phyloP scores from a whole-genome alignment of 2,113 vertebrate genomes.

The Pygoscelis antarcticus region DNA sequence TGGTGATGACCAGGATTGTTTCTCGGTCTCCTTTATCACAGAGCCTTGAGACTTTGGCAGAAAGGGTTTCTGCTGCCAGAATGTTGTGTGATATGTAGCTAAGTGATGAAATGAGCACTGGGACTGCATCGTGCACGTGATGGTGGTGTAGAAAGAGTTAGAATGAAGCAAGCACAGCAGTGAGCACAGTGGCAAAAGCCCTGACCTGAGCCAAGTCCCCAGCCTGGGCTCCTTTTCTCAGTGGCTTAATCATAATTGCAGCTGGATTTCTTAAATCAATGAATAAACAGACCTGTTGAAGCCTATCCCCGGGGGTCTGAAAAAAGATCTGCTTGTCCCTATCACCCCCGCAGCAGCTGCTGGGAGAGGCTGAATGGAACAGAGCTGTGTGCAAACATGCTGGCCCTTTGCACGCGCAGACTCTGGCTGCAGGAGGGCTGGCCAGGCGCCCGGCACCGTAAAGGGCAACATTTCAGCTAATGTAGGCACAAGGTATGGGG shows the following conservation, averaged over 20 bases:
- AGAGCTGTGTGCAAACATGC: not conserved
- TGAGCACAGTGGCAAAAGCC: not conserved
- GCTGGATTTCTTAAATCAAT: constrained; percentile 15
- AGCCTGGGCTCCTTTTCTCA: not conserved
- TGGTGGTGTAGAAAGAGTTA: not conserved
- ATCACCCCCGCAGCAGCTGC: not conserved
- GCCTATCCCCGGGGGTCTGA: not conserved
- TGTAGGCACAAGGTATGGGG: not conserved
- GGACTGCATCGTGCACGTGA: fast-evolving
- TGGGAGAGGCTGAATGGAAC: constrained; percentile 20
- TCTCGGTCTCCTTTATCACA: not conserved
- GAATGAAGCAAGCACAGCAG: not conserved
- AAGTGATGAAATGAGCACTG: not conserved
- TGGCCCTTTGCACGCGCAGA: not conserved
- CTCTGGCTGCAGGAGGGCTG: not conserved
- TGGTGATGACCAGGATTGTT: not conserved
- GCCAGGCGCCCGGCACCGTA: not conserved
- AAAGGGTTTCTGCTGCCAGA: not conserved
- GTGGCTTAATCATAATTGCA: not conserved
- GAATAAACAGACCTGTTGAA: not conserved
- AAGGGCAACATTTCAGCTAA: constrained; percentile 46
- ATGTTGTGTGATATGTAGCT: not conserved
- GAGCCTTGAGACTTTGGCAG: not conserved
- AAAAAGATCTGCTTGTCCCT: constrained; percentile 1
- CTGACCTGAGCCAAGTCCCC: not conserved